Conservation (phyloP, 35 echinoderm and acorn worm species). For the Anneissia japonica region DNA sequence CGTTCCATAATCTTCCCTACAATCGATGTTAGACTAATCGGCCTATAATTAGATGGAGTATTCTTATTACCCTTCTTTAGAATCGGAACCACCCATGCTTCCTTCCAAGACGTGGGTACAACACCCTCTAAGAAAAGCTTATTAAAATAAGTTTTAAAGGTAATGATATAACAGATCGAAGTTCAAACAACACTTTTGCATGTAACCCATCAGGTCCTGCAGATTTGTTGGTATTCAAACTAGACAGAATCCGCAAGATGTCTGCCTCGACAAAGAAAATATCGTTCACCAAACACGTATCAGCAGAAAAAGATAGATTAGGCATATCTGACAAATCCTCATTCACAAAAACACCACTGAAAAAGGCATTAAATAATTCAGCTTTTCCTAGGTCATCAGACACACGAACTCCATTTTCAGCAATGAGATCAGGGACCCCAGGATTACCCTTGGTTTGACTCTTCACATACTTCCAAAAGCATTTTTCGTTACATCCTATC, state of each 20-base stretch:
- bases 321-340: neutral
- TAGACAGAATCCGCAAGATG: no score
- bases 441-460: neutral
- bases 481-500: slow-evolving; percentile 21
- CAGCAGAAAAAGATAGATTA: no score
- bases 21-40: slow-evolving; percentile 3
- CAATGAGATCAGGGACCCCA: slow-evolving; percentile 1
- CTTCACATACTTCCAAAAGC: slow-evolving; percentile 35
- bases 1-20: no score
- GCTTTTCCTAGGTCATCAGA: slow-evolving; percentile 12
- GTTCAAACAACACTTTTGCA: no score
- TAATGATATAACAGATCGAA: no score
- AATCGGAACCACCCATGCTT: slow-evolving; percentile 18
- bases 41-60: slow-evolving; percentile 28
- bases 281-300: no score
- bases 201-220: no score
- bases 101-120: slow-evolving; percentile 23
- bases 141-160: no score
- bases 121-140: no score
- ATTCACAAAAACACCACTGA: neutral
- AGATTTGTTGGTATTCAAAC: no score
- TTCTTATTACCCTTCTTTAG: slow-evolving; percentile 18
- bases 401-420: neutral
- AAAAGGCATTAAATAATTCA: slow-evolving; percentile 13
- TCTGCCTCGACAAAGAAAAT: no score